These are phyloP conservation scores for Podabrus alpinus DNA, from an alignment of 2,888 invertebrate species.

Conservation along the genomic window DNA sequence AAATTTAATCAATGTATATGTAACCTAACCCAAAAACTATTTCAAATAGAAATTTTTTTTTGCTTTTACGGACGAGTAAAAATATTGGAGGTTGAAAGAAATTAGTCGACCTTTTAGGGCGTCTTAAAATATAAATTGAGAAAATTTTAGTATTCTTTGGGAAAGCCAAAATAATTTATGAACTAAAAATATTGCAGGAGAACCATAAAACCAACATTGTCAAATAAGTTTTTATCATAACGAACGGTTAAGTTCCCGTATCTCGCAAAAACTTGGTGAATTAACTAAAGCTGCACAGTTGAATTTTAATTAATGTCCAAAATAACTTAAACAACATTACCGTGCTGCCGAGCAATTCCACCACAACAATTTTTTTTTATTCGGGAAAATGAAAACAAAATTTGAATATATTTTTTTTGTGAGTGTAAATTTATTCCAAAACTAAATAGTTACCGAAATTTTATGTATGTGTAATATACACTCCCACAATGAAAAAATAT, in stretches of 20 bases:
- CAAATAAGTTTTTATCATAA: neutral
- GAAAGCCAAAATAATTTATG: neutral
- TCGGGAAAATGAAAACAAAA: neutral
- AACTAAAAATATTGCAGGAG: neutral
- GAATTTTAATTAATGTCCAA: neutral
- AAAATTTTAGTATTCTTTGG: neutral
- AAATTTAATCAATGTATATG: neutral
- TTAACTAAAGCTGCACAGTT: neutral
- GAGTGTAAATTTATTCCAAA: neutral
- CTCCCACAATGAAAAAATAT: slow-evolving; percentile 1
- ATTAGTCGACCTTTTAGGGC: neutral
- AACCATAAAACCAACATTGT: neutral
- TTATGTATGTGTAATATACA: neutral
- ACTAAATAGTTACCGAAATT: neutral
- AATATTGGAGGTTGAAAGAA: neutral
- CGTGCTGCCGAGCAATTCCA: neutral
- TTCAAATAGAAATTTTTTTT: neutral
- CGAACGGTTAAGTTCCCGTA: neutral
- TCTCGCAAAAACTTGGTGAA: neutral
- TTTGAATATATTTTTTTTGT: neutral
- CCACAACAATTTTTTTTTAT: neutral
- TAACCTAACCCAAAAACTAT: neutral
- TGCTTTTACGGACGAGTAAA: neutral
- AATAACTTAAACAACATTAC: neutral
- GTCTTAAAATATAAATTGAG: neutral